Conservation (phyloP, 2,113 vertebrate species). For the human (Homo sapiens) region DNA sequence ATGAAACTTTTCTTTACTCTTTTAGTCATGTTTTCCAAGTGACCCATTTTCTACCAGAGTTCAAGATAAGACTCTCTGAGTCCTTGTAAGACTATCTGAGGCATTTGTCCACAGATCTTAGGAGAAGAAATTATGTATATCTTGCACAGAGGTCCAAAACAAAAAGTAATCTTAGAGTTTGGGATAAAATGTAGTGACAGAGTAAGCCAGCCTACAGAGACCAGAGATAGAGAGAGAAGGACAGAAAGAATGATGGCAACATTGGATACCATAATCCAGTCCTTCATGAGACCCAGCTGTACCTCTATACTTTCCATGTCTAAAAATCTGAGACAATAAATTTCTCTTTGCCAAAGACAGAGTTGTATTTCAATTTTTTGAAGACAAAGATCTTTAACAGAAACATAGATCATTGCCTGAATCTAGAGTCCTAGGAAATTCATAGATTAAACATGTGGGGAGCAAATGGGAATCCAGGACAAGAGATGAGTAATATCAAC, state of each 20-base stretch:
- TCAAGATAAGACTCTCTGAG: background rate
- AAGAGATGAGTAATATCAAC: background rate
- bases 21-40: background rate
- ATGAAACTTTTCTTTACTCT: background rate
- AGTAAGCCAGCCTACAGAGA: background rate
- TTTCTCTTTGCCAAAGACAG: background rate
- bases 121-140: background rate
- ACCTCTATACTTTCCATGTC: background rate
- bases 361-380: background rate
- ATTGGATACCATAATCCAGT: background rate
- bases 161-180: background rate
- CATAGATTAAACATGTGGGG: background rate
- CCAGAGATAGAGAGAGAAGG: background rate
- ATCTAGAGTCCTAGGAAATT: background rate
- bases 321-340: background rate
- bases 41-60: background rate
- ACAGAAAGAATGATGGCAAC: background rate
- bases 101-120: background rate
- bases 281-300: background rate
- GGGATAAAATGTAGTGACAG: background rate
- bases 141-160: background rate
- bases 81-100: background rate
- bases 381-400: background rate
- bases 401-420: background rate
- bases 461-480: background rate